Evolutionary conservation across 2,888 invertebrate genomes (phyloP).

Genomic region (Oegoconia quadripuncta): DNA sequence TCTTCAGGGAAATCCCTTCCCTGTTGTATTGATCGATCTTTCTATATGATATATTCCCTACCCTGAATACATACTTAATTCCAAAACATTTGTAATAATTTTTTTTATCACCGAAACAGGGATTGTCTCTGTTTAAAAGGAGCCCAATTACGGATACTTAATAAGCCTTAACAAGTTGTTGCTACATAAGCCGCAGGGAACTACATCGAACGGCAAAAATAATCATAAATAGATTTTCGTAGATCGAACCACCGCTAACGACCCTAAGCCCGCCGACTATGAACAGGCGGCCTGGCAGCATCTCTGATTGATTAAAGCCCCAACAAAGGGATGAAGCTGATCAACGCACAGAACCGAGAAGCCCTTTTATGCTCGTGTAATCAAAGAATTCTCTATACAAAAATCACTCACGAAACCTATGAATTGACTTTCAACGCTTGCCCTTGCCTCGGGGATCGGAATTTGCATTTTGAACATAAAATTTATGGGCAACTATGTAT

Average conservation of each 20-base stretch:
- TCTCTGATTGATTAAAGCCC: conserved; percentile 73
- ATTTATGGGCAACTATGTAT: background rate
- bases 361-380: conserved; percentile 71
- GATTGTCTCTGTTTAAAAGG: too few relatives aligned
- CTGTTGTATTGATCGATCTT: too few relatives aligned
- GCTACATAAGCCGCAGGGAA: too few relatives aligned
- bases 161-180: too few relatives aligned
- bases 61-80: too few relatives aligned
- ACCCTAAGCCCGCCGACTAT: conserved; percentile 18
- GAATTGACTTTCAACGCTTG: conserved; percentile 37
- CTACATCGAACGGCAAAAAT: too few relatives aligned
- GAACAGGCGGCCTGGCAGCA: conserved; percentile 27
- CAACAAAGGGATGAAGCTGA: conserved; percentile 75
- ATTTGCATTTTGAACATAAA: conserved; percentile 7
- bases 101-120: too few relatives aligned
- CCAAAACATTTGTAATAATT: too few relatives aligned
- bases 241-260: background rate
- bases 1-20: too few relatives aligned
- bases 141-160: too few relatives aligned
- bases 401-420: conserved; percentile 59
- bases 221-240: too few relatives aligned
- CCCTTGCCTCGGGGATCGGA: conserved; percentile 34
- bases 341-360: conserved; percentile 65
- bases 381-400: conserved; percentile 66
- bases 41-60: too few relatives aligned